Conservation (phyloP, 2,888 invertebrate species). For the Apotomis turbidana region DNA sequence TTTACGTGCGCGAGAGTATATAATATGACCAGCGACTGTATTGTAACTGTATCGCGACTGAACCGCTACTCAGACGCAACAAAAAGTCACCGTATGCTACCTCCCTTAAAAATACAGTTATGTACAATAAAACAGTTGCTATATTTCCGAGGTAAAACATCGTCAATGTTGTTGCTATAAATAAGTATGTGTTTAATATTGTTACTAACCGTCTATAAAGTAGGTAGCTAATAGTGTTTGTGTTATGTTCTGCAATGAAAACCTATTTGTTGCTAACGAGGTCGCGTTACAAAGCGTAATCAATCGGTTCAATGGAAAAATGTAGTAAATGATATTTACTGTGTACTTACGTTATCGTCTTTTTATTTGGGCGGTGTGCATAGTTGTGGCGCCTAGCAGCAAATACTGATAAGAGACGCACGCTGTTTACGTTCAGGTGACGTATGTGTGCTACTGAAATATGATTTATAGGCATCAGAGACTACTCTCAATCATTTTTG, state of each 20-base stretch:
- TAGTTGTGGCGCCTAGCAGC: not conserved
- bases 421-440: not conserved
- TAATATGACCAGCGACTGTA: too few species aligned
- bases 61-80: too few species aligned
- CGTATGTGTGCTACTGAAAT: too few species aligned
- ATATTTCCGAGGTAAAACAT: too few species aligned
- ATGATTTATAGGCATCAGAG: too few species aligned
- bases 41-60: too few species aligned
- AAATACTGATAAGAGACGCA: not conserved
- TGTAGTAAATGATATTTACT: not conserved
- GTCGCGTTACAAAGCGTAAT: slow-evolving; percentile 4
- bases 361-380: not conserved
- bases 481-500: too few species aligned
- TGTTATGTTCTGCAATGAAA: slow-evolving; percentile 14
- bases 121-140: too few species aligned
- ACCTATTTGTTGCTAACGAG: slow-evolving; percentile 10
- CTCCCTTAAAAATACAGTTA: too few species aligned
- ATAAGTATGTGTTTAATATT: not conserved
- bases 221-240: not conserved
- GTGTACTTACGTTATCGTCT: not conserved
- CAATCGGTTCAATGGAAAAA: not conserved
- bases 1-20: too few species aligned
- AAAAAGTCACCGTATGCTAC: too few species aligned
- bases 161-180: slow-evolving; percentile 5
- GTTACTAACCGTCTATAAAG: not conserved